Conservation (phyloP, 2,113 vertebrate genomes). For the Odocoileus hemionus region DNA sequence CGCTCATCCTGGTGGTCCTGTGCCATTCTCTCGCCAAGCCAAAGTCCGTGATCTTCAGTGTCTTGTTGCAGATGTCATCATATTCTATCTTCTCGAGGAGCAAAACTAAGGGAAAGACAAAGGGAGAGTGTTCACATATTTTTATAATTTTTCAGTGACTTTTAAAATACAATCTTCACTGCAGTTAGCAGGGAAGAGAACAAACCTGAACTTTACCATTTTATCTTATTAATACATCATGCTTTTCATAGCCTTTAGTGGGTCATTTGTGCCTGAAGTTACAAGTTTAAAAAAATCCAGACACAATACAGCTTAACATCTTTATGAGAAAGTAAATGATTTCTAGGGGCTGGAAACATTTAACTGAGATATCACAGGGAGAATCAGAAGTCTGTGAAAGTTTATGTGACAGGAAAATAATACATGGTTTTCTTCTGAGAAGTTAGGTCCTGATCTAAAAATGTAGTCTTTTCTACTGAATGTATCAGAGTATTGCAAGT, state of each 20-base stretch:
- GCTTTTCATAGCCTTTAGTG: background rate
- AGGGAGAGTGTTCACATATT: background rate
- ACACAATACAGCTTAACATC: background rate
- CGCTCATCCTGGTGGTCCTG: constrained; percentile 96
- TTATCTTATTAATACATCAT: background rate
- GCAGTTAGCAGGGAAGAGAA: background rate
- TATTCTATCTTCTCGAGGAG: constrained; percentile 94
- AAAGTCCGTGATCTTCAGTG: constrained; percentile 97
- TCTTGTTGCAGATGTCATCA: constrained; percentile 92
- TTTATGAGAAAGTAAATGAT: background rate
- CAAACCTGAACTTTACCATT: background rate
- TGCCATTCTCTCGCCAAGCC: constrained; percentile 97
- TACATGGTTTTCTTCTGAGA: background rate
- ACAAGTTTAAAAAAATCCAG: background rate
- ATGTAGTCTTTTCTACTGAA: background rate
- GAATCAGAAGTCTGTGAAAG: background rate
- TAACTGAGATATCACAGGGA: background rate
- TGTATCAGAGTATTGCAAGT: background rate
- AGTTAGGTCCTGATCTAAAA: background rate
- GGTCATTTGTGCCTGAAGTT: background rate
- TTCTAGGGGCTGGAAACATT: background rate
- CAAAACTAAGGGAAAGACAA: constrained; percentile 82
- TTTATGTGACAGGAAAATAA: background rate
- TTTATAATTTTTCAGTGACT: background rate
- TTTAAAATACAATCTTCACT: background rate